Conservation (phyloP, 2,797 vertebrate genomes). For the Bryconaethiops microstoma region DNA sequence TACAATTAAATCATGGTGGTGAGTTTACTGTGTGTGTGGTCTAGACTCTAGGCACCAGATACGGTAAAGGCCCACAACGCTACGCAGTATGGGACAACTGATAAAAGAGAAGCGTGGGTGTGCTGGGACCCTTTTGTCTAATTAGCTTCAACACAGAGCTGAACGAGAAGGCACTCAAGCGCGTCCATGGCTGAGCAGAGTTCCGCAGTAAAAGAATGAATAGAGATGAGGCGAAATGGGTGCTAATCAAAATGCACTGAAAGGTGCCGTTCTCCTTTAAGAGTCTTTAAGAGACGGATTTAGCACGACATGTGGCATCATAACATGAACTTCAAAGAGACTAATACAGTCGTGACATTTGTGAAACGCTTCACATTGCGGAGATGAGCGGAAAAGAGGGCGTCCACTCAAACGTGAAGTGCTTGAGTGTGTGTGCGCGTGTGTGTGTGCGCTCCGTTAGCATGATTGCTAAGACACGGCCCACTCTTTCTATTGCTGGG, state of each 20-base stretch:
- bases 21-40: slow-evolving; percentile 37
- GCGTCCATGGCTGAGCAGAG: background rate
- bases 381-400: slow-evolving; percentile 18
- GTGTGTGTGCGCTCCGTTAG: slow-evolving; percentile 39
- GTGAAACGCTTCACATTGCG: slow-evolving; percentile 7
- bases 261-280: background rate
- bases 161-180: slow-evolving; percentile 1
- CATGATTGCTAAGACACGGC: slow-evolving; percentile 27
- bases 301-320: background rate
- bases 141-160: slow-evolving; percentile 14
- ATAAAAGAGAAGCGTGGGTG: slow-evolving; percentile 19
- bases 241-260: background rate
- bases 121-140: slow-evolving; percentile 29
- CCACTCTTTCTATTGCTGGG: slow-evolving; percentile 20
- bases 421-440: background rate
- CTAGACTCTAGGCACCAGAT: slow-evolving; percentile 15
- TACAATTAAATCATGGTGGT: slow-evolving; percentile 10
- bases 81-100: background rate
- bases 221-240: background rate
- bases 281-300: background rate
- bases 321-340: slow-evolving; percentile 14
- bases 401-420: background rate
- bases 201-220: background rate
- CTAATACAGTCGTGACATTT: slow-evolving; percentile 25
- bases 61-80: background rate